Evolutionary conservation across 1,140 invertebrate species (phyloP), one percentile per base, ranked within the genome.

Genomic region (Dreissena rostriformis): DNA sequence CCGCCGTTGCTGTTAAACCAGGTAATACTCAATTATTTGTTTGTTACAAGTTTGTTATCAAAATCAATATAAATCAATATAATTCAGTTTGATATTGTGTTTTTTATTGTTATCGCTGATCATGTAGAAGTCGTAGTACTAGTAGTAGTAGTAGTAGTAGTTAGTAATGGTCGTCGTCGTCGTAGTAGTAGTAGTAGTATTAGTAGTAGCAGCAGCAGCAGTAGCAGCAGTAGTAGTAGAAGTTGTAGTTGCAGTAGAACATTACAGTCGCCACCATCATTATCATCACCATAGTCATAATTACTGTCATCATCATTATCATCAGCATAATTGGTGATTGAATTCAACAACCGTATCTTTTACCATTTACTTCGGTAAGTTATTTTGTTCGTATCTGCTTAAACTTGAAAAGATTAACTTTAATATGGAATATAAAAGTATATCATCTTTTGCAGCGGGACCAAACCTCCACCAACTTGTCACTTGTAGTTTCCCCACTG

Each of bases 101-200:
- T 39, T 39, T 39, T n/a, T 39, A 39, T 5, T 39, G 39, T 39
- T 39, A 39, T 39, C 39, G 39, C 2, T 8, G 39, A 39, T 39
- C 8, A 39, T 39, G 57, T 61, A 61, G 57, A 6, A 61, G 57
- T 61, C 4, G 22, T 61, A 61, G 57, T 61, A 61, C 4, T 61
- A 61, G 57, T 5, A 61, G 22, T 61, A 61, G 57, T 61, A 61
- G 57, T 61, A 61, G 57, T 61, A 61, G 57, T 61, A 61, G 57
- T 61, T 61, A 61, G 57, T 61, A 61, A 12, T 61, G 12, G 57
- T 61, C 4, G 57, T 61, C 4, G 57, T 61, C 4, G 57, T 61
- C 4, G 57, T 61, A 61, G 57, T 61, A 61, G 57, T 61, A 61
- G 57, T 61, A 61, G 57, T 61, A 61, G 57, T 61, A 61, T 4